These are phyloP conservation scores for Sinodicranocentrus sp. DNA, from an alignment of 2,888 invertebrate genomes.

Conservation along the genomic window DNA sequence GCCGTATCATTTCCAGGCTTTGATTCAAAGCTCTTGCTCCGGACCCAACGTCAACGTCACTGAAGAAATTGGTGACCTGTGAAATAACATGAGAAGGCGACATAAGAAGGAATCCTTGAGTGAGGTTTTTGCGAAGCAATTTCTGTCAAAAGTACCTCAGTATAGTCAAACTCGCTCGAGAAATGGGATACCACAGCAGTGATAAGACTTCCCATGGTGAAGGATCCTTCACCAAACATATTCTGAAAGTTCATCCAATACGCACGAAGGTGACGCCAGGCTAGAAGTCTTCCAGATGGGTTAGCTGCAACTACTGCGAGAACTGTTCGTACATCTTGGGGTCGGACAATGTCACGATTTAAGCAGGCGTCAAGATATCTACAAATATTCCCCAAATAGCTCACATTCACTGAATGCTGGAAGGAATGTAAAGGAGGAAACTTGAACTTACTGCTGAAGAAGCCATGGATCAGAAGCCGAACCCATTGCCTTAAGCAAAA, in stretches of 20 bases:
- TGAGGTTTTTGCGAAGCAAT: too few species aligned
- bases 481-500: slow-evolving; percentile 86
- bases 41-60: slow-evolving; percentile 81
- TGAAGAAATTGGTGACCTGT: slow-evolving; percentile 84
- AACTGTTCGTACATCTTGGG: slow-evolving; percentile 86
- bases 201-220: slow-evolving; percentile 83
- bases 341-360: slow-evolving; percentile 84
- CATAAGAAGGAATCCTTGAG: too few species aligned
- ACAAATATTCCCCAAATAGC: too few species aligned
- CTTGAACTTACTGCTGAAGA: slow-evolving; percentile 83
- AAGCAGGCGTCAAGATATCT: slow-evolving; percentile 88
- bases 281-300: slow-evolving; percentile 84
- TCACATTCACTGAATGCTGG: too few species aligned
- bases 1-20: slow-evolving; percentile 88
- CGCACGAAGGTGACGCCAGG: slow-evolving; percentile 86
- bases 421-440: too few species aligned
- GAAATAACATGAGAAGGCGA: too few species aligned
- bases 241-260: slow-evolving; percentile 84
- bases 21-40: slow-evolving; percentile 84
- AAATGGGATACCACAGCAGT: slow-evolving; percentile 84
- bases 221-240: slow-evolving; percentile 83
- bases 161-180: slow-evolving; percentile 86
- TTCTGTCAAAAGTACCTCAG: slow-evolving; percentile 81
- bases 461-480: slow-evolving; percentile 89
- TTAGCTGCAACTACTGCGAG: slow-evolving; percentile 86